Evolutionary conservation across 2,888 invertebrate genomes (phyloP).

Genomic region (Nycteola revayana): DNA sequence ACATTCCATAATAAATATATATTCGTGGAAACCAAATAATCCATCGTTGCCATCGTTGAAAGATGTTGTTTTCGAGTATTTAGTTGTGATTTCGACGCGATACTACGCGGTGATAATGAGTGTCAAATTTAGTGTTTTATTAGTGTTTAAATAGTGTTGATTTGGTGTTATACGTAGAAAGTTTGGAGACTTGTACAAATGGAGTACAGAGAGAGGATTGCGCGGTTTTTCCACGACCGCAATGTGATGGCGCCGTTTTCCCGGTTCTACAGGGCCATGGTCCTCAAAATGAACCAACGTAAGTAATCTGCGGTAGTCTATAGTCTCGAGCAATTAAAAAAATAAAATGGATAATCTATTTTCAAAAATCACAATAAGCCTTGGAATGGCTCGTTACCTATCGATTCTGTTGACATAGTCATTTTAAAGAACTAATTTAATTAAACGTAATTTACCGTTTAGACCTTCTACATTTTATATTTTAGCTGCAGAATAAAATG

Average conservation of each 20-base stretch:
- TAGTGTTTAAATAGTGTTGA: conserved; percentile 50
- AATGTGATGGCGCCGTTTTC: conserved; percentile 70
- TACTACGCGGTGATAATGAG: conserved; percentile 71
- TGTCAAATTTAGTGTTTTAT: conserved; percentile 73
- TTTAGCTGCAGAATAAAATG: too few relatives aligned
- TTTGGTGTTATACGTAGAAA: conserved; percentile 31
- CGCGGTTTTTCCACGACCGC: conserved; percentile 51
- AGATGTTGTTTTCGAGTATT: conserved; percentile 27
- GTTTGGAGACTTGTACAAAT: conserved; percentile 35
- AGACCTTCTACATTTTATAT: too few relatives aligned
- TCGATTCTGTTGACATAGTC: too few relatives aligned
- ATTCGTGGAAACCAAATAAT: conserved; percentile 21
- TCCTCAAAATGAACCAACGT: conserved; percentile 76
- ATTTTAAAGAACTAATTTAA: too few relatives aligned
- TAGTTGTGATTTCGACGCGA: conserved; percentile 28
- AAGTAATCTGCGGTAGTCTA: conserved; percentile 35
- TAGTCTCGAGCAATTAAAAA: too few relatives aligned
- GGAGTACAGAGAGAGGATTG: conserved; percentile 51
- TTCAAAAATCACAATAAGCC: too few relatives aligned
- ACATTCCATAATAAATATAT: conserved; percentile 13
- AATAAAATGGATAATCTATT: too few relatives aligned
- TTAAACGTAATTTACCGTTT: too few relatives aligned
- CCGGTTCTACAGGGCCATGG: conserved; percentile 71
- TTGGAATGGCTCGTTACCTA: too few relatives aligned
- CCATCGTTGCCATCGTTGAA: conserved; percentile 14